Conservation (phyloP, 2,888 invertebrate species). For the Stenodera caucasica region DNA sequence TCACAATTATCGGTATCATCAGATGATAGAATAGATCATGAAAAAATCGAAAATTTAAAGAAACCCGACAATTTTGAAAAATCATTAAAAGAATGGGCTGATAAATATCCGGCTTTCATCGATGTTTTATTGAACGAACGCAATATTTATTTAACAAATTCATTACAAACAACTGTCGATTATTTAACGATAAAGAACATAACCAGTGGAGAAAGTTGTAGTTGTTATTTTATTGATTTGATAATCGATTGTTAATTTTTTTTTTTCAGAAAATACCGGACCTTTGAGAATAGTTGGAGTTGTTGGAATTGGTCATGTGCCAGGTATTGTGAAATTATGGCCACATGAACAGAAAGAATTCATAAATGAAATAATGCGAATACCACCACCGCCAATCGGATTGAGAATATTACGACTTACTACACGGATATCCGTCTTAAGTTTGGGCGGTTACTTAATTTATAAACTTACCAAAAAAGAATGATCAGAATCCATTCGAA, state of each 20-base stretch:
- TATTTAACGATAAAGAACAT: conserved; percentile 24
- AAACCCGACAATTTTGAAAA: conserved; percentile 90
- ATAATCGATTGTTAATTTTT: background rate
- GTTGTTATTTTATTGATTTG: too few species aligned
- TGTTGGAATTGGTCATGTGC: conserved; percentile 96
- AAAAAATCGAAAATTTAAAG: conserved; percentile 95
- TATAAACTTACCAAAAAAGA: too few species aligned
- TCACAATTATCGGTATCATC: conserved; percentile 85
- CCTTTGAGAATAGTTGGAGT: conserved; percentile 87
- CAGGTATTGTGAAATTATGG: conserved; percentile 72
- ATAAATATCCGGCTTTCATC: conserved; percentile 88
- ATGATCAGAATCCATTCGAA: too few species aligned
- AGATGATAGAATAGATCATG: conserved; percentile 80
- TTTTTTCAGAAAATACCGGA: conserved; percentile 43
- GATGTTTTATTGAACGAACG: conserved; percentile 93
- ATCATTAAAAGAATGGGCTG: conserved; percentile 89
- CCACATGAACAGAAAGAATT: conserved; percentile 55
- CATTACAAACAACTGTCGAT: conserved; percentile 72
- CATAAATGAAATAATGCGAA: conserved; percentile 54
- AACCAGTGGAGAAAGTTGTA: conserved; percentile 13
- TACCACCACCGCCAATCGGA: conserved; percentile 70
- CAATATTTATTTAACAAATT: conserved; percentile 88
- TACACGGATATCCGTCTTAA: conserved; percentile 60
- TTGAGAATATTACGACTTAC: conserved; percentile 67
- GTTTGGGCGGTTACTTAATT: conserved; percentile 60